A percentile compares a stretch with the other conserved stretches of the same genome.
phyloP scores from a whole-genome alignment of 2,113 vertebrate genomes.

The Pseudorectes ferrugineus region DNA sequence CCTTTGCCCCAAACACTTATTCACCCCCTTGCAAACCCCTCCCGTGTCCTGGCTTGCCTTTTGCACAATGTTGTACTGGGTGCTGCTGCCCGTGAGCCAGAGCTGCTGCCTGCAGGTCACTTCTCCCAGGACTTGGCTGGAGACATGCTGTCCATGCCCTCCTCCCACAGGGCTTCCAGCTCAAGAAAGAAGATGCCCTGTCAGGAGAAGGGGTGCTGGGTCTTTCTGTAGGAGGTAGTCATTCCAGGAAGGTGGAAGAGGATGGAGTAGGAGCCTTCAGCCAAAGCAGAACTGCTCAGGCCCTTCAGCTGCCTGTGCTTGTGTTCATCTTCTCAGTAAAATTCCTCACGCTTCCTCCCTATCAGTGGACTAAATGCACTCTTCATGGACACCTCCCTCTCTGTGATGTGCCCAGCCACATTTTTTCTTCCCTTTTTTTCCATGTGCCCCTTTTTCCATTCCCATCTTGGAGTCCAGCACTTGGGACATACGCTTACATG shows the following conservation, averaged over 20 bases:
- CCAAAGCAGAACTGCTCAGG: background rate
- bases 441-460: background rate
- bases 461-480: background rate
- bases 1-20: background rate
- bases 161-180: background rate
- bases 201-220: background rate
- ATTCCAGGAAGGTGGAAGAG: background rate
- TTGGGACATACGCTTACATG: background rate
- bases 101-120: background rate
- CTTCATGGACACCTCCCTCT: background rate
- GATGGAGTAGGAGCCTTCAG: background rate
- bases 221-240: background rate
- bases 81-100: background rate
- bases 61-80: background rate
- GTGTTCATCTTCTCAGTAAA: background rate
- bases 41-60: background rate
- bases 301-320: background rate
- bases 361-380: background rate
- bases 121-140: fast-evolving
- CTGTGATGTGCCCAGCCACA: background rate
- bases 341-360: background rate
- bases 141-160: background rate
- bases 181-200: background rate
- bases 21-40: background rate
- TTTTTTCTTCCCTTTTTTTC: background rate